These are phyloP conservation scores for Notodonta dromedarius DNA, from an alignment of 2,888 invertebrate species.

Conservation along the genomic window DNA sequence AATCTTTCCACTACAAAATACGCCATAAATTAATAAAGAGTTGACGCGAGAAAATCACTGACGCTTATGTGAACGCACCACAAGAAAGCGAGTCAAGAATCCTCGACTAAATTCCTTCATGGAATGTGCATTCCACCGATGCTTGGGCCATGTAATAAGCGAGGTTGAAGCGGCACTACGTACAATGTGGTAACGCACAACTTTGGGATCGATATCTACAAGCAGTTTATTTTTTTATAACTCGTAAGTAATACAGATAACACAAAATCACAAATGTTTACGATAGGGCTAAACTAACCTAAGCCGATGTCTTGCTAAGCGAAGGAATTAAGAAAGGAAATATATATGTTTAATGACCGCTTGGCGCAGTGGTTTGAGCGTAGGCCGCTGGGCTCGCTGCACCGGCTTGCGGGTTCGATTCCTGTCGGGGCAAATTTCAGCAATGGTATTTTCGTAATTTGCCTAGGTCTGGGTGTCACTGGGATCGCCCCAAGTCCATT, in stretches of 20 bases:
- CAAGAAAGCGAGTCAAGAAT: constrained; percentile 43
- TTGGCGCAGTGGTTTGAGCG: too few relatives aligned
- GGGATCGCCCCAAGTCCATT: too few relatives aligned
- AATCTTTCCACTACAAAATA: constrained; percentile 9
- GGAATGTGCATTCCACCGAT: constrained; percentile 43
- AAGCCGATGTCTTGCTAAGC: too few relatives aligned
- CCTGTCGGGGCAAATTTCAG: too few relatives aligned
- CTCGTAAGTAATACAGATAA: not conserved
- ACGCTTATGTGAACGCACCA: constrained; percentile 27
- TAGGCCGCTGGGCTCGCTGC: too few relatives aligned
- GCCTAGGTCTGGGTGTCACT: too few relatives aligned
- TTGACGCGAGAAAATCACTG: constrained; percentile 27
- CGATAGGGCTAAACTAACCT: not conserved
- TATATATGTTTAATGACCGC: too few relatives aligned
- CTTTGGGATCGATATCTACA: constrained; percentile 22
- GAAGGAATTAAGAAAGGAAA: too few relatives aligned
- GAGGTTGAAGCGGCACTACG: constrained; percentile 24
- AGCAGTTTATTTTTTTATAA: not conserved
- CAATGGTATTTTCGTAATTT: too few relatives aligned
- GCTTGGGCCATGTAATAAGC: constrained; percentile 36
- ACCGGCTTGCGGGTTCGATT: too few relatives aligned
- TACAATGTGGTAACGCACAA: constrained; percentile 25
- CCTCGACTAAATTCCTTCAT: constrained; percentile 42
- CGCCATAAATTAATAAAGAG: constrained; percentile 26
- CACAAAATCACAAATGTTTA: not conserved